Conservation (phyloP, 2,888 invertebrate species). For the Drosophila maculinotata region DNA sequence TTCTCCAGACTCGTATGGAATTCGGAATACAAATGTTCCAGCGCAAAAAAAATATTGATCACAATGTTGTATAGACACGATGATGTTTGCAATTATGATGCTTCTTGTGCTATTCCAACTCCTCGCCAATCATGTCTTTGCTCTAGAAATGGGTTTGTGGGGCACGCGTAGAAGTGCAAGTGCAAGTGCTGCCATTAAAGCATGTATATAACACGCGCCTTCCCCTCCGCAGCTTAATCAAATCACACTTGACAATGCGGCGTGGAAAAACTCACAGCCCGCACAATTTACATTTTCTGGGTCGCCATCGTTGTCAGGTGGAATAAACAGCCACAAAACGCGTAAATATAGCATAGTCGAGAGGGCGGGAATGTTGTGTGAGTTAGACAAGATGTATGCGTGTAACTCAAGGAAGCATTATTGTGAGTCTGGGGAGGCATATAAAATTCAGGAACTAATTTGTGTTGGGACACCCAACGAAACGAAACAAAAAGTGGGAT, state of each 20-base stretch:
- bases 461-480: slow-evolving; percentile 43
- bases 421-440: slow-evolving; percentile 42
- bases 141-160: slow-evolving; percentile 69
- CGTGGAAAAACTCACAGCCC: slow-evolving; percentile 70
- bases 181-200: slow-evolving; percentile 14
- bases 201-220: not conserved
- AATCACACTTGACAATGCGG: slow-evolving; percentile 70
- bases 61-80: slow-evolving; percentile 16
- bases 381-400: slow-evolving; percentile 43
- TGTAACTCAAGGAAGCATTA: slow-evolving; percentile 4
- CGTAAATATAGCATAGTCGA: slow-evolving; percentile 45
- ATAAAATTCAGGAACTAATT: slow-evolving; percentile 74
- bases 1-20: slow-evolving; percentile 37
- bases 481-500: not conserved
- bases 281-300: slow-evolving; percentile 68
- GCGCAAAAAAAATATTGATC: slow-evolving; percentile 25
- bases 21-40: slow-evolving; percentile 33
- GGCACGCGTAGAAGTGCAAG: slow-evolving; percentile 31
- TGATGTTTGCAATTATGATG: slow-evolving; percentile 26
- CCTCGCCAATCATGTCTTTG: slow-evolving; percentile 44
- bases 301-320: slow-evolving; percentile 38
- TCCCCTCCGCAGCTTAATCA: slow-evolving; percentile 58
- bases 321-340: slow-evolving; percentile 40
- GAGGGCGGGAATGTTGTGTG: not conserved
- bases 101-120: slow-evolving; percentile 19